Conservation (phyloP, 2,113 vertebrate genomes). For the Lophura nycthemera region DNA sequence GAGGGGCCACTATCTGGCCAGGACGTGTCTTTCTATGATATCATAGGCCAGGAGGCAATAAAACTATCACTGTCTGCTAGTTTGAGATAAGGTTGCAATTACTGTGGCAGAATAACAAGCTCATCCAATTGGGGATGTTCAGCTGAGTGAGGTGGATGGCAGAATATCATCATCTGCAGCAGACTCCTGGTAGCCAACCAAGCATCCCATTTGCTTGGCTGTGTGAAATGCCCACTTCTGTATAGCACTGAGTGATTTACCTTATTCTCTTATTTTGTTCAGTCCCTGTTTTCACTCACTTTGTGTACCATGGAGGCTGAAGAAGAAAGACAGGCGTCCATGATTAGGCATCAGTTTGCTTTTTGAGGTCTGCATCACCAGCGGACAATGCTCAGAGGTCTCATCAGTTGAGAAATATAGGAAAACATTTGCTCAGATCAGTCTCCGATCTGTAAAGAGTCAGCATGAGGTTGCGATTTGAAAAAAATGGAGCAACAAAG, state of each 20-base stretch:
- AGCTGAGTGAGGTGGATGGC: background rate
- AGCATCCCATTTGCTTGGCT: no score
- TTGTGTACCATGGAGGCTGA: background rate
- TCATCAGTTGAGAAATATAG: background rate
- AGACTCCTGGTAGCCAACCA: no score
- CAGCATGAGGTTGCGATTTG: background rate
- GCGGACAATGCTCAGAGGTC: background rate
- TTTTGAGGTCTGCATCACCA: background rate
- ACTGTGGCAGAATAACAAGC: background rate
- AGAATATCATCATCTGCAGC: no score
- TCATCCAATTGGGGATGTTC: background rate
- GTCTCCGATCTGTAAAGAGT: background rate
- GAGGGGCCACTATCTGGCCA: background rate
- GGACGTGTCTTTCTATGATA: background rate
- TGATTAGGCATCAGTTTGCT: background rate
- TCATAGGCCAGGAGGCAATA: background rate
- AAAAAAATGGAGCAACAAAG: background rate
- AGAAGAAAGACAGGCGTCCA: background rate
- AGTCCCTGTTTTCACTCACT: background rate
- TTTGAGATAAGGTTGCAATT: background rate
- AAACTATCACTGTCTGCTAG: background rate
- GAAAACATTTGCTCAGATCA: background rate
- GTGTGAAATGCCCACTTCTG: no score
- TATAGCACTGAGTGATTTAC: background rate
- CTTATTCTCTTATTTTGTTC: background rate